Evolutionary conservation across 2,888 invertebrate genomes (phyloP).

Genomic region (Pseudoips prasinana): DNA sequence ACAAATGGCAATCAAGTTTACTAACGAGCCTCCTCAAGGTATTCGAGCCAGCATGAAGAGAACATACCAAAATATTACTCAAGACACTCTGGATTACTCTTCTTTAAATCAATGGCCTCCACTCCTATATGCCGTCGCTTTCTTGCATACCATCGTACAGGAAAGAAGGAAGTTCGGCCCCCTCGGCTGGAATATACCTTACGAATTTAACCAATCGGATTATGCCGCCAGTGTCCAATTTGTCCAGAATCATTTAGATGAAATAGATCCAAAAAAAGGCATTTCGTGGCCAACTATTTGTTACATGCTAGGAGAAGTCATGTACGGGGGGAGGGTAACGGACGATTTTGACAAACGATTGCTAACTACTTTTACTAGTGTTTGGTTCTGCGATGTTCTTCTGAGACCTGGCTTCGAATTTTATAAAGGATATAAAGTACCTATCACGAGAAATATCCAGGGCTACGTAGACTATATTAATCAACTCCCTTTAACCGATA

Average conservation of each 20-base stretch:
- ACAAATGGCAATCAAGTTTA: constrained; percentile 98
- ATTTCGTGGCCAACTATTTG: constrained; percentile 98
- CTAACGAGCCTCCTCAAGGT: constrained; percentile 98
- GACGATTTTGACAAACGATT: constrained; percentile 98
- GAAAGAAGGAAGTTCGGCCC: constrained; percentile 98
- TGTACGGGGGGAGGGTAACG: constrained; percentile 95
- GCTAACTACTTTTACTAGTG: constrained; percentile 95
- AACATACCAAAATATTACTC: constrained; percentile 94
- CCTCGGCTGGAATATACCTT: constrained; percentile 98
- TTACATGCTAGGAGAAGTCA: constrained; percentile 97
- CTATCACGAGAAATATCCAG: constrained; percentile 88
- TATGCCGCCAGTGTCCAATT: constrained; percentile 98
- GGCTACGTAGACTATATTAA: constrained; percentile 94
- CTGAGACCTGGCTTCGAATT: constrained; percentile 95
- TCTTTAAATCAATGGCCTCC: constrained; percentile 96
- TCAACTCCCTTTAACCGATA: constrained; percentile 91
- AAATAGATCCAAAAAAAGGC: constrained; percentile 97
- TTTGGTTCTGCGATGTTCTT: constrained; percentile 97
- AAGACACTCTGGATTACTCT: constrained; percentile 96
- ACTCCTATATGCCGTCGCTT: constrained; percentile 95
- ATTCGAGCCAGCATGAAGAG: constrained; percentile 95
- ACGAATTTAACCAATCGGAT: constrained; percentile 98
- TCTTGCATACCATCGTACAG: constrained; percentile 97
- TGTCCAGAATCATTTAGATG: constrained; percentile 97
- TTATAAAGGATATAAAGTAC: constrained; percentile 95